These are phyloP conservation scores for Aplochiton taeniatus DNA, from an alignment of 2,797 vertebrate genomes.

Conservation along the genomic window DNA sequence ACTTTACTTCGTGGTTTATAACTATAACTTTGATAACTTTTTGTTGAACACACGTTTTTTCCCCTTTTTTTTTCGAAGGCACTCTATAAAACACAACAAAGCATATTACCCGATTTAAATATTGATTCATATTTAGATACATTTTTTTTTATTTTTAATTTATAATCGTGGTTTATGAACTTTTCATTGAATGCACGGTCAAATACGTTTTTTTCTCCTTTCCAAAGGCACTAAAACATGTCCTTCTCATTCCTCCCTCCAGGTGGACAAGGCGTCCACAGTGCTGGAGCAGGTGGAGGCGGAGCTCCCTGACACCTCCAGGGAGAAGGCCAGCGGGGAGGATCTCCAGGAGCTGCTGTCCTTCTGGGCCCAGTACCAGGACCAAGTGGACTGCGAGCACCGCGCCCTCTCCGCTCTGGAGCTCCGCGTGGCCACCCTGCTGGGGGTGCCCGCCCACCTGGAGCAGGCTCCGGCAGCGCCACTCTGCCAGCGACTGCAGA, in stretches of 20 bases:
- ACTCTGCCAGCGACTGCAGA: constrained; percentile 77
- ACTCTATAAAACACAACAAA: no score
- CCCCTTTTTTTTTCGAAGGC: no score
- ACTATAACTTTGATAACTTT: no score
- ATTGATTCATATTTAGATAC: no score
- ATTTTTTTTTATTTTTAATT: no score
- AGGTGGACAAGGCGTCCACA: constrained; percentile 85
- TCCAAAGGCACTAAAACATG: no score
- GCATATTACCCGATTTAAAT: no score
- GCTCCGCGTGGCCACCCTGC: constrained; percentile 74
- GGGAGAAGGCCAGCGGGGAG: constrained; percentile 65
- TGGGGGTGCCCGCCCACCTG: constrained; percentile 68
- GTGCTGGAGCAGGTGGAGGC: constrained; percentile 85
- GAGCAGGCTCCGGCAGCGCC: constrained; percentile 67
- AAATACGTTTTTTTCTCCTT: no score
- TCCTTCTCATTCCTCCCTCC: background rate
- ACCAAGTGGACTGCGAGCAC: constrained; percentile 82
- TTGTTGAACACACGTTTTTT: no score
- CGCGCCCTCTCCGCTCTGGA: constrained; percentile 81
- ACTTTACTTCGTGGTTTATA: no score
- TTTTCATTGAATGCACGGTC: no score
- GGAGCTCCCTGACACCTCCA: constrained; percentile 77
- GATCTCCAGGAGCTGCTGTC: constrained; percentile 81
- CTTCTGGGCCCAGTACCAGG: constrained; percentile 76
- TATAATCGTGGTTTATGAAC: no score